These are phyloP conservation scores for Empis stercorea DNA, from an alignment of 2,888 invertebrate genomes.

Conservation along the genomic window DNA sequence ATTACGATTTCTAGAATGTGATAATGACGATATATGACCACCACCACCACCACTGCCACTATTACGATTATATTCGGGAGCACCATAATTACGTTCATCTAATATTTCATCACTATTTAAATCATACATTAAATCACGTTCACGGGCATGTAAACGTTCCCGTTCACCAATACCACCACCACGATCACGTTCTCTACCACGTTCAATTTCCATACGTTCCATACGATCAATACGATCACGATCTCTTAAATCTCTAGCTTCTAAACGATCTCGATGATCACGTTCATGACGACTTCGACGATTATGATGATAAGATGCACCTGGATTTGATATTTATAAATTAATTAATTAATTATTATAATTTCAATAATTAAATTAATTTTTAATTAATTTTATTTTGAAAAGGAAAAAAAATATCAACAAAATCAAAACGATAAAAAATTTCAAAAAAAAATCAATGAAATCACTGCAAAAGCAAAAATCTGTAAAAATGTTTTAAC, in stretches of 20 bases:
- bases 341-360: too few relatives aligned
- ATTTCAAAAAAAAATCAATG: neutral
- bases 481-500: too few relatives aligned
- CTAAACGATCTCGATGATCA: slow-evolving; percentile 22
- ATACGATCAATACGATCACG: slow-evolving; percentile 17
- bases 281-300: slow-evolving; percentile 29
- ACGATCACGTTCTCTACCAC: slow-evolving; percentile 17
- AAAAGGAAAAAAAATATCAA: neutral
- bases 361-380: too few relatives aligned
- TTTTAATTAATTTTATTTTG: neutral
- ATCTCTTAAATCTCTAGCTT: neutral
- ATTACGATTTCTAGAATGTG: slow-evolving; percentile 19
- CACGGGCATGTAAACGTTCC: slow-evolving; percentile 32
- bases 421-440: neutral
- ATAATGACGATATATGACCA: slow-evolving; percentile 14
- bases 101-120: slow-evolving; percentile 34
- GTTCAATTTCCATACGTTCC: slow-evolving; percentile 13
- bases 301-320: slow-evolving; percentile 35
- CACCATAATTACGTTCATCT: slow-evolving; percentile 31
- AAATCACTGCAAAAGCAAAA: slow-evolving; percentile 1
- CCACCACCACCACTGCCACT: slow-evolving; percentile 20
- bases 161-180: slow-evolving; percentile 17
- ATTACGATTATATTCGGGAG: slow-evolving; percentile 26
- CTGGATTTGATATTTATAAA: slow-evolving; percentile 15
- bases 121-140: slow-evolving; percentile 36